Evolutionary conservation across 1,140 invertebrate species (phyloP).

Genomic region (Drosophila nigrodunni): DNA sequence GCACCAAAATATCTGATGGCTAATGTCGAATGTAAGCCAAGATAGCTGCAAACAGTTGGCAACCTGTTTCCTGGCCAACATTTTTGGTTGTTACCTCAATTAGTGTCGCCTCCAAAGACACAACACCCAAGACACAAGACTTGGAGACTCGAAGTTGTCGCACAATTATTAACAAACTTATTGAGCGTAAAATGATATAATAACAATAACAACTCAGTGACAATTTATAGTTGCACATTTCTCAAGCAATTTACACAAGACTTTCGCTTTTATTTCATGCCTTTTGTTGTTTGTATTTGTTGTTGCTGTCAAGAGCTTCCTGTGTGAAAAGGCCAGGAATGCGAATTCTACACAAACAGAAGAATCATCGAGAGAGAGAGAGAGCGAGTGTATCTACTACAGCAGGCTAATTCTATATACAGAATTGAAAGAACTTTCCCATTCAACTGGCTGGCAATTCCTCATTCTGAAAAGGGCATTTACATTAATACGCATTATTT

Average conservation of each 20-base stretch:
- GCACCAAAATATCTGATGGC: not conserved
- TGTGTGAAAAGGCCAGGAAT: constrained; percentile 62
- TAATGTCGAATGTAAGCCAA: constrained; percentile 34
- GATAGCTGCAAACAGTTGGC: constrained; percentile 15
- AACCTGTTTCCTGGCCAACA: constrained; percentile 53
- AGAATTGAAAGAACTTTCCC: constrained; percentile 48
- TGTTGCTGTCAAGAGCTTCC: constrained; percentile 37
- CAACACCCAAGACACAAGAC: not conserved
- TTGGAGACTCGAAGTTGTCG: constrained; percentile 18
- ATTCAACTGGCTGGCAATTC: constrained; percentile 49
- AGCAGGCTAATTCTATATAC: constrained; percentile 50
- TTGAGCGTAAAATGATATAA: constrained; percentile 61
- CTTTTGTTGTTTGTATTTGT: constrained; percentile 7
- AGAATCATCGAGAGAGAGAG: no score
- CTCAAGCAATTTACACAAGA: constrained; percentile 25
- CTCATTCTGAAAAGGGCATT: constrained; percentile 67
- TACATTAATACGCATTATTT: constrained; percentile 63
- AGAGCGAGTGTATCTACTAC: constrained; percentile 11
- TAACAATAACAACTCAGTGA: constrained; percentile 38
- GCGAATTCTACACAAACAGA: constrained; percentile 24
- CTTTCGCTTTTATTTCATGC: constrained; percentile 42
- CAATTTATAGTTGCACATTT: constrained; percentile 38
- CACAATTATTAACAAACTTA: constrained; percentile 51
- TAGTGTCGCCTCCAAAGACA: constrained; percentile 43
- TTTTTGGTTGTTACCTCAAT: constrained; percentile 39